Conservation (phyloP, 2,888 invertebrate species). For the Cataglyphis rosenhaueri region DNA sequence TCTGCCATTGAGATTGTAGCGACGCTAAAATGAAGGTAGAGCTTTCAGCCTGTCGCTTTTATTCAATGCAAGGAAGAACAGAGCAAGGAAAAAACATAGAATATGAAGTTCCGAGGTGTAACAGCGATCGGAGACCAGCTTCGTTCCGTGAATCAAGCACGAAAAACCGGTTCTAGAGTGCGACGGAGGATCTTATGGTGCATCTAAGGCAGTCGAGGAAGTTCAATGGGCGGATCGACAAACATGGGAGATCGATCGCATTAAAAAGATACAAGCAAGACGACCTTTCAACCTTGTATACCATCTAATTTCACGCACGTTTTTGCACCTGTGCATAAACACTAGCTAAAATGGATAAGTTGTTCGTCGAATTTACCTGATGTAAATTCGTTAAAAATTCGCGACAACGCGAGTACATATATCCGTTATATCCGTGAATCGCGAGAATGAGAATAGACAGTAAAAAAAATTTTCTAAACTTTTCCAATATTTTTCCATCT, state of each 20-base stretch:
- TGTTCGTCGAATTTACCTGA: not conserved
- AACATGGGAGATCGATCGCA: conserved; percentile 64
- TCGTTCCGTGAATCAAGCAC: conserved; percentile 59
- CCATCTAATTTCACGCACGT: conserved; percentile 56
- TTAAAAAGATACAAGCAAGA: conserved; percentile 40
- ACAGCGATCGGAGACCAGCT: conserved; percentile 60
- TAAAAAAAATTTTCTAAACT: conserved; percentile 20
- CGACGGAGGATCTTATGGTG: conserved; percentile 71
- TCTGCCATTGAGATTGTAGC: not conserved
- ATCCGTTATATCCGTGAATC: not conserved
- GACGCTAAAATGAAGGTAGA: not conserved
- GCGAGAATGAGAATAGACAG: not conserved
- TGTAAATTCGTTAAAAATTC: not conserved
- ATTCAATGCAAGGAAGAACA: not conserved
- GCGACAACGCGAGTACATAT: not conserved
- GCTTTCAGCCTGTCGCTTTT: conserved; percentile 17
- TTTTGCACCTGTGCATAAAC: conserved; percentile 27
- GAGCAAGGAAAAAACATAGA: conserved; percentile 37
- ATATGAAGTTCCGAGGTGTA: conserved; percentile 50
- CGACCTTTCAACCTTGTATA: conserved; percentile 37
- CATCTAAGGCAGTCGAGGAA: conserved; percentile 61
- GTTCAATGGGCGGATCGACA: conserved; percentile 54
- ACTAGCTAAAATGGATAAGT: not conserved
- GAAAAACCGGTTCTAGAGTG: conserved; percentile 74
- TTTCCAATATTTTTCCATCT: not conserved